Percentiles rank a stretch among this genome's conserved stretches.
Evolutionary conservation across 2,888 invertebrate genomes (phyloP).

Genomic region (Odontocerum albicorne): DNA sequence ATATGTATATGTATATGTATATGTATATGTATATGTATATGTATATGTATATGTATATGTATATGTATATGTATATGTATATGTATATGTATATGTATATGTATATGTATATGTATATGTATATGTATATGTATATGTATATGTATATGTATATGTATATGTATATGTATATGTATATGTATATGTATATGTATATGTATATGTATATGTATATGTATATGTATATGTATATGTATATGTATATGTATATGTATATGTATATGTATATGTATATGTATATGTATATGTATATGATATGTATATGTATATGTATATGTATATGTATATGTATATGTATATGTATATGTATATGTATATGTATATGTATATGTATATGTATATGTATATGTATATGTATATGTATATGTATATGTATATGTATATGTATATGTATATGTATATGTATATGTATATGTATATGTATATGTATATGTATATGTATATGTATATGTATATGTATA

Average conservation of each 20-base stretch:
- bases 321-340: constrained; percentile 2
- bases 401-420: constrained; percentile 5
- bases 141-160: background rate
- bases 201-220: constrained; percentile 10
- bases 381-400: constrained; percentile 4
- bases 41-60: too few relatives aligned
- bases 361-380: constrained; percentile 5
- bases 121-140: background rate
- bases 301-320: constrained; percentile 1
- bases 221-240: constrained; percentile 9
- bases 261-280: constrained; percentile 7
- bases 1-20: too few relatives aligned
- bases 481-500: constrained; percentile 7
- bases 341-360: constrained; percentile 2
- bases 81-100: too few relatives aligned
- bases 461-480: constrained; percentile 1
- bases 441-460: constrained; percentile 3
- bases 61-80: too few relatives aligned
- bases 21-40: too few relatives aligned
- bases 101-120: too few relatives aligned
- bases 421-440: constrained; percentile 7
- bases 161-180: constrained; percentile 8
- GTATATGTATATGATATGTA: constrained; percentile 10
- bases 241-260: background rate
- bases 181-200: constrained; percentile 10